A percentile compares a stretch with the other conserved stretches of the same genome.
phyloP scores from a whole-genome alignment of 2,888 invertebrate species.

The Sepiola atlantica region DNA sequence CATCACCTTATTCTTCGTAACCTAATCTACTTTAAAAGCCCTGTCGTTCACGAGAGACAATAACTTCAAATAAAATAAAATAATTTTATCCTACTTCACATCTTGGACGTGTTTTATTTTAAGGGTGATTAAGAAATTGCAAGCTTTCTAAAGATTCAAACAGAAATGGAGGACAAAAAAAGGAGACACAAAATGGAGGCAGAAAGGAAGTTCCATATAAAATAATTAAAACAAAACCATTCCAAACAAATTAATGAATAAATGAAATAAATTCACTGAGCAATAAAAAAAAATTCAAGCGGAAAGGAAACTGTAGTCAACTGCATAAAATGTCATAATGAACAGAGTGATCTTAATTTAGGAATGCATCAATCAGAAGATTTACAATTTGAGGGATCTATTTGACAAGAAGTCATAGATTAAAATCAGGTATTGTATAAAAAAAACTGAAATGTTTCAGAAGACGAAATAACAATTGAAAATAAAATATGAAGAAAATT shows the following conservation, averaged over 20 bases:
- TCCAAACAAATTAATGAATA: neutral
- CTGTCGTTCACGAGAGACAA: neutral
- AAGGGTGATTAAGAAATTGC: neutral
- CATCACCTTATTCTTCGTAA: neutral
- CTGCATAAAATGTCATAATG: neutral
- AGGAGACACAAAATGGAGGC: too few species aligned
- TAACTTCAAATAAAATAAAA: neutral
- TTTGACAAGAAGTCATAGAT: neutral
- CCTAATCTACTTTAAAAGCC: slow-evolving; percentile 32
- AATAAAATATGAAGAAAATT: neutral
- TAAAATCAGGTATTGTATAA: neutral
- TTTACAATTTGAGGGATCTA: neutral
- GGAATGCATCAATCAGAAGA: slow-evolving; percentile 10
- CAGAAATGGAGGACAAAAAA: neutral
- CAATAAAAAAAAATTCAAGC: neutral
- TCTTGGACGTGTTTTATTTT: neutral
- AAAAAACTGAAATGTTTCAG: neutral
- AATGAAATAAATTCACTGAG: neutral
- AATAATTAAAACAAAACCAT: neutral
- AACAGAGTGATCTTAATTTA: neutral
- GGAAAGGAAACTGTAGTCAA: neutral
- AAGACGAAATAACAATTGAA: neutral
- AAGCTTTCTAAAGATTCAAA: neutral
- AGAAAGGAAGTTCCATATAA: neutral
- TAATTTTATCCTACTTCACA: neutral